Evolutionary conservation across 1,140 invertebrate species (phyloP), one percentile per base, ranked within the genome.

Genomic region (Scaptodrosophila lebanonensis): DNA sequence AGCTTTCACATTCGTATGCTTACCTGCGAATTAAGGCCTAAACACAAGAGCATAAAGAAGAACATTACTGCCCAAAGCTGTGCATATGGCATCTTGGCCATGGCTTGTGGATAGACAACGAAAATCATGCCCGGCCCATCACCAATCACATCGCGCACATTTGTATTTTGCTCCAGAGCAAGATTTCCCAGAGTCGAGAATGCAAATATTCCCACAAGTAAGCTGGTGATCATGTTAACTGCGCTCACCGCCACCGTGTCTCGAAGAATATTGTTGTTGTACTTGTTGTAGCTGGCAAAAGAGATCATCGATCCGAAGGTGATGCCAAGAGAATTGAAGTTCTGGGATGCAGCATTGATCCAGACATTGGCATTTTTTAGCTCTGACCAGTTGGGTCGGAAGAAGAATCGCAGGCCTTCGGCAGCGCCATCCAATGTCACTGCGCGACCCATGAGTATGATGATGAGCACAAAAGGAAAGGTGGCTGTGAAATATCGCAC

Each of bases 281-380:
- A 96, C 84, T 93, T 93, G 87, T 97, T 98, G 88, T 97, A 98
- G 77, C 95, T 97, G n/a, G 95, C 94, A 85, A 97, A 97, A 72
- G 95, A 95, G 76, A 98, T 96, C 89, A 97, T 94, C 2, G 95
- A 95, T 12, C 96, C 96, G 72, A 96, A 95, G 0, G 95, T 94
- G 22, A 97, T 94, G 45, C 95, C 95, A 53, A 97, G 92, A 0
- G 96, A 97, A 88, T 97, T 97, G 86, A 98, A 97, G 63, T 95
- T 96, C 88, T 98, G 96, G 4, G 94, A 94, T 4, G 94, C 93
- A 7, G 96, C 96, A 86, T 95, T 95, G 8, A 96, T 93, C 95
- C 96, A 97, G 11, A 86, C 93, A 89, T 95, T 94, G 11, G 95
- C 92, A 73, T 95, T 92, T 38, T 91, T 89, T n/a, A 97, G 88